Conservation (phyloP, 2,797 vertebrate genomes). For the Enteromius treurensis region DNA sequence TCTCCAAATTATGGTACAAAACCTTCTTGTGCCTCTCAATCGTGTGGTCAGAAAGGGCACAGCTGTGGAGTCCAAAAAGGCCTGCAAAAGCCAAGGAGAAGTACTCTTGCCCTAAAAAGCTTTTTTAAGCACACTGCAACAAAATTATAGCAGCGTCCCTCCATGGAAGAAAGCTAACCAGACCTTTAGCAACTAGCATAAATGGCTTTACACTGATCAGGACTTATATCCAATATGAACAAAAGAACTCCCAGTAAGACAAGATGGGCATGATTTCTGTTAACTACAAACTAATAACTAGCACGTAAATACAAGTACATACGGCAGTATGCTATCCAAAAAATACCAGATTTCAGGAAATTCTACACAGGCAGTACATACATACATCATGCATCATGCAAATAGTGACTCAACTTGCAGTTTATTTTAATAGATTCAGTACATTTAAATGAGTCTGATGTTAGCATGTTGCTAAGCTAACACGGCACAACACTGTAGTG, state of each 20-base stretch:
- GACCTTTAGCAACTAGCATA: neutral
- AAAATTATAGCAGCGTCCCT: conserved; percentile 42
- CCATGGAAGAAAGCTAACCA: conserved; percentile 17
- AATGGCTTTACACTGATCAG: neutral
- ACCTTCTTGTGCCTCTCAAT: conserved; percentile 39
- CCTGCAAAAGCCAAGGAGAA: conserved; percentile 51
- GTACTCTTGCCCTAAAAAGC: conserved; percentile 49
- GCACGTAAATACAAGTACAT: neutral
- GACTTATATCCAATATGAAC: neutral
- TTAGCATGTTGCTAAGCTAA: neutral
- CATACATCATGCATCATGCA: neutral
- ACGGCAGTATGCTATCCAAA: neutral
- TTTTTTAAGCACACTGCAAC: conserved; percentile 32
- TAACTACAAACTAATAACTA: neutral
- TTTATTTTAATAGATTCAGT: neutral
- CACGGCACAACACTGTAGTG: neutral
- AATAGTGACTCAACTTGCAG: neutral
- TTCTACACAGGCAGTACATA: neutral
- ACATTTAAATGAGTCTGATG: neutral
- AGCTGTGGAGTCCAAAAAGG: conserved; percentile 47
- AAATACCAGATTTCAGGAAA: neutral
- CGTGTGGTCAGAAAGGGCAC: conserved; percentile 50
- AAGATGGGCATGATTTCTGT: neutral
- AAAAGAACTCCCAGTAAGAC: neutral
- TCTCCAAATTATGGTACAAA: conserved; percentile 41